These are phyloP conservation scores for Loxodonta africana DNA, from an alignment of 2,113 vertebrate species.

Conservation along the genomic window DNA sequence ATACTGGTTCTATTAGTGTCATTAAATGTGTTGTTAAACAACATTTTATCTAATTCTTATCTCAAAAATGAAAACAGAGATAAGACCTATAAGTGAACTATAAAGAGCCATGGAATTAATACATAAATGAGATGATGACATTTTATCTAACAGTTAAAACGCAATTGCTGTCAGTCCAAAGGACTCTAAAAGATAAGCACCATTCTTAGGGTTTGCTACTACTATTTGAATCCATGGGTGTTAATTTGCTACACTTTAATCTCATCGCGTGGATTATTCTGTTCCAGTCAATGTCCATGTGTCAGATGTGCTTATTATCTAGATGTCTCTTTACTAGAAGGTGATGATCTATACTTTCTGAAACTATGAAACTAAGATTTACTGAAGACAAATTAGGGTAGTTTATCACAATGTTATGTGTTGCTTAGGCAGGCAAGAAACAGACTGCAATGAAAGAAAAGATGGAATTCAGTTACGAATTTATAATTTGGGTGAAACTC, in stretches of 20 bases:
- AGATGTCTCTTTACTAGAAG: neutral
- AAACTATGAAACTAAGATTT: constrained; percentile 77
- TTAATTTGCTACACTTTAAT: constrained; percentile 49
- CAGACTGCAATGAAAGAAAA: constrained; percentile 47
- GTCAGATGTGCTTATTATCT: constrained; percentile 61
- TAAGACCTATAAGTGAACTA: neutral
- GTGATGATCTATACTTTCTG: constrained; percentile 56
- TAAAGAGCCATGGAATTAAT: neutral
- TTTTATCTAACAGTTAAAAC: neutral
- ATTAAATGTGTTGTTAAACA: neutral
- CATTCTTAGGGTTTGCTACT: constrained; percentile 15
- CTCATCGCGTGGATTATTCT: constrained; percentile 50
- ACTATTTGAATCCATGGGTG: neutral
- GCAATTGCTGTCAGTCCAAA: neutral
- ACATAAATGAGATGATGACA: neutral
- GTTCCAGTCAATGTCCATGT: neutral
- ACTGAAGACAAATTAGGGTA: constrained; percentile 71
- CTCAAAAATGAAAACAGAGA: neutral
- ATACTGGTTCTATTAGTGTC: neutral
- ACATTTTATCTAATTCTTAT: neutral
- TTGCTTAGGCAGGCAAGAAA: constrained; percentile 58
- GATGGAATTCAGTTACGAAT: constrained; percentile 38
- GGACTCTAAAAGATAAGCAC: neutral
- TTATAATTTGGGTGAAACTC: constrained; percentile 51
- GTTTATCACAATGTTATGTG: constrained; percentile 72